These are phyloP conservation scores for Vanessa cardui DNA, from an alignment of 2,888 invertebrate species.

Conservation along the genomic window DNA sequence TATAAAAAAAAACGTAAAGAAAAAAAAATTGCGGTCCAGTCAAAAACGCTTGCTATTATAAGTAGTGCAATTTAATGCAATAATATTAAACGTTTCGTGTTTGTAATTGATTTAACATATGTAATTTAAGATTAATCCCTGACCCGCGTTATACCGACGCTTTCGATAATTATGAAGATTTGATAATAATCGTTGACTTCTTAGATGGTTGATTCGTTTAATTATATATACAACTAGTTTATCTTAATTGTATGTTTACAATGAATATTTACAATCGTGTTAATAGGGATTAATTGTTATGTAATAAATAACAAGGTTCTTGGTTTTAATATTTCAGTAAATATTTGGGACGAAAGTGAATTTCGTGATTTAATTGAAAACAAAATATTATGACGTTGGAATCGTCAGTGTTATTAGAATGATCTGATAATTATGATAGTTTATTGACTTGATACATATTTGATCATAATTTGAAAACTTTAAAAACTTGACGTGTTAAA, in stretches of 20 bases:
- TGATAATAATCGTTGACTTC: slow-evolving; percentile 10
- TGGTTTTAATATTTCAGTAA: no score
- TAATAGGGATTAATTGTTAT: no score
- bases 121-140: slow-evolving; percentile 22
- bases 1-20: no score
- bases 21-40: background rate
- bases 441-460: no score
- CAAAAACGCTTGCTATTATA: background rate
- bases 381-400: no score
- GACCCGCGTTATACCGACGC: slow-evolving; percentile 20
- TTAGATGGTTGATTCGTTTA: background rate
- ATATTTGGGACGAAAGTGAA: no score
- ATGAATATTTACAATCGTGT: background rate
- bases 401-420: no score
- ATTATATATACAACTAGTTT: background rate
- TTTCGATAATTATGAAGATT: slow-evolving; percentile 19
- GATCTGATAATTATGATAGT: no score
- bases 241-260: background rate
- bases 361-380: no score
- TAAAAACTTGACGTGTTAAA: no score
- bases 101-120: slow-evolving; percentile 25
- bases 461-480: no score
- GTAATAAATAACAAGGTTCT: no score
- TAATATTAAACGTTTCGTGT: slow-evolving; percentile 21
- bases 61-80: background rate